Base-by-base conservation (phyloP, 2,888 invertebrate genomes). In the Agapetus fuscipes region DNA sequence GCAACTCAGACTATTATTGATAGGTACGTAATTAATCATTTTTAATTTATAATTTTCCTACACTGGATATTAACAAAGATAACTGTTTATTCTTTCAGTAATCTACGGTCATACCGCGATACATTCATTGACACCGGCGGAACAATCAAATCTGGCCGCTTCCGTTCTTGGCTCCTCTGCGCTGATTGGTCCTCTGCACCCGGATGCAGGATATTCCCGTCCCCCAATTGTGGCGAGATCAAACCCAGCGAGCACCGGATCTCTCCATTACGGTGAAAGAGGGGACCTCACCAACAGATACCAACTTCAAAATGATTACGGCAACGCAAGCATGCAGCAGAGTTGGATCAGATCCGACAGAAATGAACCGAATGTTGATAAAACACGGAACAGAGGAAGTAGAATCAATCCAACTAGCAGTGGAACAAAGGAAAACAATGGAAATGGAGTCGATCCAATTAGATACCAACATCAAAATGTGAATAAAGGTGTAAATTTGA, bases 141-240 rank as follows among this genome's bases (percentile, higher is more conserved):
- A 20, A 38, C 34, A 37, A 38, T 41, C 41, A 27, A 41, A 41
- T 28, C 35, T 35, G 27, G 24, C 34, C 37, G 35, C 34, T 26
- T 42, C 42, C 42, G 42, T 34, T 20, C 34, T 31, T 10, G 30
- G 34, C 34, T 31, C 30, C 37, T 25, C 38, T 20, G 30, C 32
- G 16, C 17, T 39, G 39, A 43, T 43, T 43, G 34, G 35, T 30
- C 32, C 26, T 15, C 39, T 30, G 30, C 33, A 30, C 31, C 27
- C 42, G 39, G 47, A 45, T 37, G 34, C 47, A 48, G 47, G 47
- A 48, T 40, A 45, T 37, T 25, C 30, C 36, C 37, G 44, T 37
- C 41, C 41, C 46, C 40, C 38, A 38, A 34, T 30, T 37, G 41
- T 31, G 31, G 29, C 37, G 33, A 45, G 39, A 38, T 39, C 41